Evolutionary conservation across 1,140 invertebrate species (phyloP), one percentile per base, ranked within the genome.

Genomic region (Propsilocerus akamusi): DNA sequence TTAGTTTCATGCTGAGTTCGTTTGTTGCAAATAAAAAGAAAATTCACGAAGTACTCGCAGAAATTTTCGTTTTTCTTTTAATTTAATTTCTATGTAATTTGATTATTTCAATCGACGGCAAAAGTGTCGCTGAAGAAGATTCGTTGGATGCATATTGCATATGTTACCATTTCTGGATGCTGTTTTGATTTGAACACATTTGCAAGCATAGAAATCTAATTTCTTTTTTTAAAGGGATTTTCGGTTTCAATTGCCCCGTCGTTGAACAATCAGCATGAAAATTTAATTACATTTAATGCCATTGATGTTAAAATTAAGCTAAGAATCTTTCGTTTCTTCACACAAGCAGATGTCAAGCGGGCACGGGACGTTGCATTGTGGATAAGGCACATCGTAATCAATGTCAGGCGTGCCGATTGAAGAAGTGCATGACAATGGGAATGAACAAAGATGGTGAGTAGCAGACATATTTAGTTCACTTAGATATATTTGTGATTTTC

Each of bases 381-480:
- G 96, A 99, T 71, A 99, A 99, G 67, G 93, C 95, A 0, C 96
- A 99, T 67, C 71, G 96, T 51, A 99, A 99, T 69, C 93, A 98
- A 66, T 98, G 93, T 65, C 94, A 97, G 65, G 94, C 95, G 1
- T 99, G 96, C 66, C 71, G 96, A 25, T 75, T 99, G 32, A 97
- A 97, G 71, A 99, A 98, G 70, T 99, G 96, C 67, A 74, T 99
- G 32, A 78, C 88, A 52, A 97, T 97, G 89, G 96, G 96, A 50
- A 99, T 99, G 96, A 99, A 99, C 67, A 99, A 98, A 76, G 95
- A 99, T 71, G 95, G 95, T 98, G 70, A 83, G 86, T 76, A 57
- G 32, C 51, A 52, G 28, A n/a, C n/a, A n/a, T n/a, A n/a, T n/a
- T n/a, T n/a, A n/a, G n/a, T n/a, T n/a, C n/a, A n/a, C n/a, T n/a